Evolutionary conservation across 2,113 vertebrate genomes (phyloP).

Genomic region (Cebus imitator): DNA sequence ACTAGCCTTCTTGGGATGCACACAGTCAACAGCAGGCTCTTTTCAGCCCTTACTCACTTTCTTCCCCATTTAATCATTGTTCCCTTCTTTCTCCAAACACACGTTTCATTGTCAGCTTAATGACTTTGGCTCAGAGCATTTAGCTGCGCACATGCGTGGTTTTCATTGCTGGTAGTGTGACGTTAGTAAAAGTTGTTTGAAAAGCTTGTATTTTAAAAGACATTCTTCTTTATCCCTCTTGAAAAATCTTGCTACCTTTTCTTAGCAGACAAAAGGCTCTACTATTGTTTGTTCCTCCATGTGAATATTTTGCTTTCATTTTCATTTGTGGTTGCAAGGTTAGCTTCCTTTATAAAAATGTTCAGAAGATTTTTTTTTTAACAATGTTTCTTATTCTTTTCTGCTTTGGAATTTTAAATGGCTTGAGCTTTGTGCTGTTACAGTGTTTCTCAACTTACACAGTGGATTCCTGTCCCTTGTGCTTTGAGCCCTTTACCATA

Average conservation of each 20-base stretch:
- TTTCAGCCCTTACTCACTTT: not conserved
- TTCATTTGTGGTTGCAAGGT: not conserved
- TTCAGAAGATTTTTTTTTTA: not conserved
- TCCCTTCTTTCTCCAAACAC: not conserved
- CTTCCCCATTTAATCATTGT: not conserved
- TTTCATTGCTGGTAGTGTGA: not conserved
- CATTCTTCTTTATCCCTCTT: not conserved
- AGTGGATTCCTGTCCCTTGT: not conserved
- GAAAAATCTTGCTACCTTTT: not conserved
- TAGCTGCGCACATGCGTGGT: not conserved
- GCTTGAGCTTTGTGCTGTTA: not conserved
- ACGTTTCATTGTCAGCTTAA: not conserved
- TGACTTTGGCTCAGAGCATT: not conserved
- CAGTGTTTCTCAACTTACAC: not conserved
- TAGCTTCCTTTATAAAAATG: not conserved
- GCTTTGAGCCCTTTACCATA: not conserved
- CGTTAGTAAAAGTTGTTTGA: not conserved
- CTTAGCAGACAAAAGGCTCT: not conserved
- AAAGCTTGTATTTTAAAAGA: not conserved
- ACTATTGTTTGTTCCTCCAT: not conserved
- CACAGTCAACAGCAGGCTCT: not conserved
- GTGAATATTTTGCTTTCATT: slow-evolving; percentile 2
- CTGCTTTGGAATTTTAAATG: slow-evolving; percentile 8
- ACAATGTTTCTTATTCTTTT: not conserved
- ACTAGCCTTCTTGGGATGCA: not conserved